Conservation (phyloP, 2,113 vertebrate species). For the Gymnarchus niloticus region DNA sequence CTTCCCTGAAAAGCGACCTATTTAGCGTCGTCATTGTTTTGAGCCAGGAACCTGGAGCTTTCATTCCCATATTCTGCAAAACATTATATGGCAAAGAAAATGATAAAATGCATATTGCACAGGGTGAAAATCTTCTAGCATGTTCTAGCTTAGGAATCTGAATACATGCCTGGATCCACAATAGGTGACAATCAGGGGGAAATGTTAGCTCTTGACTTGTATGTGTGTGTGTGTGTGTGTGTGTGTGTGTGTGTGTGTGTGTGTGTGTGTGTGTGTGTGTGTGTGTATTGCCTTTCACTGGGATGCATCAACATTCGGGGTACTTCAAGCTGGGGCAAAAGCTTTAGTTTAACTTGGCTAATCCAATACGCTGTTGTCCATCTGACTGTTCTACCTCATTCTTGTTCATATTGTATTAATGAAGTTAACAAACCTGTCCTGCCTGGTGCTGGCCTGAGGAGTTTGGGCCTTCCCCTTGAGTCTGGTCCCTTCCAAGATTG, state of each 20-base stretch:
- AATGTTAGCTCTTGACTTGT: neutral
- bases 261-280: too few species aligned
- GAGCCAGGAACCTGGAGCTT: neutral
- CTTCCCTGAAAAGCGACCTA: neutral
- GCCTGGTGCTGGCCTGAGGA: too few species aligned
- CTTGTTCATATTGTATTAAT: too few species aligned
- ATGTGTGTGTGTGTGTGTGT: too few species aligned
- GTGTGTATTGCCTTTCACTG: neutral
- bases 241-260: too few species aligned
- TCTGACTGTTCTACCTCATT: too few species aligned
- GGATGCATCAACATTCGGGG: neutral
- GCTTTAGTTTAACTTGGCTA: neutral
- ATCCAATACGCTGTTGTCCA: neutral
- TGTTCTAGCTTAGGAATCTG: neutral
- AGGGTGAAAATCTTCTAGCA: neutral
- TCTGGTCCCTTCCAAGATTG: too few species aligned
- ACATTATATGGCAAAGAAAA: neutral
- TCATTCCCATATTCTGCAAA: neutral
- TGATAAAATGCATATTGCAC: neutral
- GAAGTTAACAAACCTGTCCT: too few species aligned
- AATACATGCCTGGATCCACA: neutral
- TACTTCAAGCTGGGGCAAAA: neutral
- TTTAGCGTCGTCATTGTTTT: too few species aligned
- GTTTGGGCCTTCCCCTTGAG: too few species aligned
- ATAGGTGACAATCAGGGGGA: neutral